Evolutionary conservation across 2,888 invertebrate species (phyloP), one percentile per base, ranked within the genome.

Genomic region (Suillia variegata): DNA sequence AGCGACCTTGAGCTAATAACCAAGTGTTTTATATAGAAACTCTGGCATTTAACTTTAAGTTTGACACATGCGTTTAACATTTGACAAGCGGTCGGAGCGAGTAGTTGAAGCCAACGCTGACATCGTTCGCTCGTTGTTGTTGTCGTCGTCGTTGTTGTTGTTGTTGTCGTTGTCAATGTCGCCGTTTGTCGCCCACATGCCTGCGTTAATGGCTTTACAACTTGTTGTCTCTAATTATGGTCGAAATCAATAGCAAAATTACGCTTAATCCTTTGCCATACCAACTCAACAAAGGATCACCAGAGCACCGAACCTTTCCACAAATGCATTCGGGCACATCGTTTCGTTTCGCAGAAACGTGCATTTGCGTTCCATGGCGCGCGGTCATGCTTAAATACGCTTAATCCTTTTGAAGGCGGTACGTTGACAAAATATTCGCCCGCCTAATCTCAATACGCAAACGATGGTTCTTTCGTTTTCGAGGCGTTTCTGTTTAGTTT

Each of bases 191-290:
- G 33, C 26, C n/a, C 34, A 8, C 42, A 15, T 45, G 47, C 47
- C 12, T 6, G 38, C 56, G 31, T 59, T 68, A 77, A 77, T 77
- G 71, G 70, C 70, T 79, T 78, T 77, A 75, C 71, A 73, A 72
- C 75, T 79, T 78, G 79, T 78, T 78, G 73, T 79, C 70, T 70
- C 70, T 79, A 75, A 78, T 78, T 78, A 78, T 78, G 78, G 78
- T 79, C 63, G 71, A 63, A 63, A 52, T 63, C 60, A 64, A 61
- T 64, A 53, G 51, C 56, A 58, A 68, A 69, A 69, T 67, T 65
- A 66, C 71, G 69, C 69, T 69, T 73, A 73, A 74, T 71, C 73
- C 73, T 73, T 73, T 74, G 73, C 73, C 71, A 70, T 70, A 65
- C 61, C 65, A 65, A 70, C 70, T 75, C 72, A 31, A 55, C 47